These are phyloP conservation scores for Ophion slaviceki DNA, from an alignment of 2,888 invertebrate genomes.

Conservation along the genomic window DNA sequence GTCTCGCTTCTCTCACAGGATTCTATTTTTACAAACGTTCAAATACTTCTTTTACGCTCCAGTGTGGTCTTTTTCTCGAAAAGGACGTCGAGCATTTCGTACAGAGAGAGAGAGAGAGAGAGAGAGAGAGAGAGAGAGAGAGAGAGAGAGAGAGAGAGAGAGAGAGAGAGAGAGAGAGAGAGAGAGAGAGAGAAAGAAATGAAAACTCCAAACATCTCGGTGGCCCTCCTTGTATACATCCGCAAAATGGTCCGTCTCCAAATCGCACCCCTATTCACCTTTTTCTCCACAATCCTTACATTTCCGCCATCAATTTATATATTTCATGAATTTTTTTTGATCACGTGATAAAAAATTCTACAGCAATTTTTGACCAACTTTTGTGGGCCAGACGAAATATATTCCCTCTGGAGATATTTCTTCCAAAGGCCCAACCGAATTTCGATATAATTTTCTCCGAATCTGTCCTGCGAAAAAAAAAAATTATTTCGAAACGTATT, in stretches of 20 bases:
- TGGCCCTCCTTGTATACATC: constrained; percentile 33
- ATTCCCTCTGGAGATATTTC: too few relatives aligned
- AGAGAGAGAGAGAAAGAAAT: constrained; percentile 6
- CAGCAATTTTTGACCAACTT: background rate
- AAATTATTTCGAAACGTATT: too few relatives aligned
- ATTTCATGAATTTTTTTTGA: background rate
- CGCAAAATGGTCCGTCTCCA: constrained; percentile 49
- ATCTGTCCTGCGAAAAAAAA: too few relatives aligned
- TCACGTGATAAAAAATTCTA: constrained; percentile 8
- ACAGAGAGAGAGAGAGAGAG: background rate
- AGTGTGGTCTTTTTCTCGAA: constrained; percentile 39
- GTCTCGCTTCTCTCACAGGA: constrained; percentile 52
- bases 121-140: constrained; percentile 16
- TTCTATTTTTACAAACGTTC: constrained; percentile 67
- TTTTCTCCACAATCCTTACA: constrained; percentile 19
- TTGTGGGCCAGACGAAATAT: too few relatives aligned
- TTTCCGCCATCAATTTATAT: constrained; percentile 14
- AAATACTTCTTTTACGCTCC: constrained; percentile 54
- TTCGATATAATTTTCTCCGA: too few relatives aligned
- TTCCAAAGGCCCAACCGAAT: too few relatives aligned
- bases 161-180: constrained; percentile 2
- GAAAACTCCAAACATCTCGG: constrained; percentile 39
- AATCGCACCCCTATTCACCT: constrained; percentile 21
- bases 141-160: constrained; percentile 3
- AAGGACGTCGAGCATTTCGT: constrained; percentile 24